Evolutionary conservation across 2,113 vertebrate genomes (phyloP).

Genomic region (Zosterops borbonicus): DNA sequence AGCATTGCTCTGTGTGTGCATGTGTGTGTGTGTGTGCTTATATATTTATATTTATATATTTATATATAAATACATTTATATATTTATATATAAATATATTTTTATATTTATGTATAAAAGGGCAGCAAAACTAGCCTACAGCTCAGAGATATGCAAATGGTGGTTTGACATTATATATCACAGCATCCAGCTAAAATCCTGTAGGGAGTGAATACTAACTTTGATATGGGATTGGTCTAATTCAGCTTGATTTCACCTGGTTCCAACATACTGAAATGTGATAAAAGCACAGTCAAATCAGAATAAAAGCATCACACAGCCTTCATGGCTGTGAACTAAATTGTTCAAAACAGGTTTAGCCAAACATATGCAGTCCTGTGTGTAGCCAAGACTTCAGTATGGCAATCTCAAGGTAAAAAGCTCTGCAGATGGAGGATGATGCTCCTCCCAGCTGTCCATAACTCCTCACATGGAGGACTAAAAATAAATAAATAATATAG

Average conservation of each 20-base stretch:
- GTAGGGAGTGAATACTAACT: not conserved
- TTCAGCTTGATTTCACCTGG: not conserved
- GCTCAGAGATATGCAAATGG: not conserved
- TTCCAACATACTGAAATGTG: not conserved
- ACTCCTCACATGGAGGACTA: not conserved
- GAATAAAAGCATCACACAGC: not conserved
- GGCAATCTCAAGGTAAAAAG: constrained; percentile 34
- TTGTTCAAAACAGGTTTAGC: constrained; percentile 33
- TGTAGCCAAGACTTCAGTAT: constrained; percentile 47
- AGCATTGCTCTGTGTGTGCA: not conserved
- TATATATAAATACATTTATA: too few relatives aligned
- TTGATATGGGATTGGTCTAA: not conserved
- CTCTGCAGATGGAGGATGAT: constrained; percentile 17
- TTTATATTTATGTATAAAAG: not conserved
- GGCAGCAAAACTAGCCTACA: not conserved
- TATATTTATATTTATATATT: not conserved
- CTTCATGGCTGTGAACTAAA: constrained; percentile 30
- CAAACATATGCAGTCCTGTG: constrained; percentile 30
- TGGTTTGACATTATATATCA: not conserved
- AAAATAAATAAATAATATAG: too few relatives aligned
- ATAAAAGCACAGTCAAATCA: not conserved
- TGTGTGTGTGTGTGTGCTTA: too few relatives aligned
- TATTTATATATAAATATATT: too few relatives aligned
- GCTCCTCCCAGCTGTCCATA: not conserved
- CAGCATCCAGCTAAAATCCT: not conserved